Conservation (phyloP, 2,113 vertebrate genomes). For the Dipodomys ordii region DNA sequence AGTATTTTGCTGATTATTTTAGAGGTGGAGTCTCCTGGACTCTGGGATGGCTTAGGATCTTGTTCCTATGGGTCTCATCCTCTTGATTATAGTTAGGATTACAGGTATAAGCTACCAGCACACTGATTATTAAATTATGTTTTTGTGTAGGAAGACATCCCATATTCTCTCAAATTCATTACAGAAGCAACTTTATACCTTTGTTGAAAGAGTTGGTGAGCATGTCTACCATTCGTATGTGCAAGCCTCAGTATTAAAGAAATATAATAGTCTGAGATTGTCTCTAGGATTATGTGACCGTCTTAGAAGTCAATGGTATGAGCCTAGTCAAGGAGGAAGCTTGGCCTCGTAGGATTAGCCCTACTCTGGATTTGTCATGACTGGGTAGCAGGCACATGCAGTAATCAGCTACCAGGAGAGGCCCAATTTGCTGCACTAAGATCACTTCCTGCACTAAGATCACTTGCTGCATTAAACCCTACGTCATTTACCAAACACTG, state of each 20-base stretch:
- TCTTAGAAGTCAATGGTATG: neutral
- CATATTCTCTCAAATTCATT: neutral
- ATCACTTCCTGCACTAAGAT: no score
- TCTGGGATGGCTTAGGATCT: no score
- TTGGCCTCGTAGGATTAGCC: neutral
- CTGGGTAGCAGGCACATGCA: neutral
- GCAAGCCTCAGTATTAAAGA: neutral
- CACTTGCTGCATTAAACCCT: neutral
- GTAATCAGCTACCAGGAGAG: accelerated
- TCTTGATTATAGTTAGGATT: no score
- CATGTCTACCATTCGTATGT: neutral
- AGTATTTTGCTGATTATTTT: neutral
- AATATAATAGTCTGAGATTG: neutral
- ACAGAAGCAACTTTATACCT: neutral
- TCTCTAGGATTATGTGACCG: neutral
- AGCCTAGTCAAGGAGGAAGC: neutral
- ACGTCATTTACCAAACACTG: neutral
- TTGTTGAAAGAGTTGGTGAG: neutral
- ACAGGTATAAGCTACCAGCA: no score
- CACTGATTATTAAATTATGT: neutral
- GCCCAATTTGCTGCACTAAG: neutral
- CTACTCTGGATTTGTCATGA: neutral
- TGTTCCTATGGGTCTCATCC: no score
- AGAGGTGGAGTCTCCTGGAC: no score
- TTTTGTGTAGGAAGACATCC: neutral